Conservation (phyloP, 2,888 invertebrate genomes). For the Phortica magna region DNA sequence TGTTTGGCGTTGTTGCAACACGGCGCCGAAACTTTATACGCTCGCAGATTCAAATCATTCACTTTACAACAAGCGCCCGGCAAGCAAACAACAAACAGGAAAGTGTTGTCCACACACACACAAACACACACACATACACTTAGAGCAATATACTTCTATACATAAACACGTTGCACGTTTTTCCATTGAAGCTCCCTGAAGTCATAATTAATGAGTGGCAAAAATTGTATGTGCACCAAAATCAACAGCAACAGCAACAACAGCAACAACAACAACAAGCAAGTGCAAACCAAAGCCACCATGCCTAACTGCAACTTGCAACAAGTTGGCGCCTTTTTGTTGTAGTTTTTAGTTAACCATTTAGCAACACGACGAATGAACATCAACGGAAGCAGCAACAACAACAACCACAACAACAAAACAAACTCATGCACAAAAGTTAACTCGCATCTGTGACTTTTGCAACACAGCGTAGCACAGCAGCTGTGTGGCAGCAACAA, state of each 20-base stretch:
- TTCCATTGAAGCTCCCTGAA: slow-evolving; percentile 64
- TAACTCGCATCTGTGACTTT: slow-evolving; percentile 11
- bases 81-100: slow-evolving; percentile 14
- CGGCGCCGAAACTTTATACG: slow-evolving; percentile 56
- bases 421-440: not conserved
- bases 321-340: slow-evolving; percentile 26
- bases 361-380: slow-evolving; percentile 12
- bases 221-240: slow-evolving; percentile 3
- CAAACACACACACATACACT: not conserved
- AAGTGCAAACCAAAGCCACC: not conserved
- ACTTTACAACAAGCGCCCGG: slow-evolving; percentile 50
- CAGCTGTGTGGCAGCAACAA: not conserved
- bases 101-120: slow-evolving; percentile 26
- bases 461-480: slow-evolving; percentile 19
- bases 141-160: not conserved
- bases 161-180: slow-evolving; percentile 62
- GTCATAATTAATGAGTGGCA: slow-evolving; percentile 67
- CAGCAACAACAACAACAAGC: slow-evolving; percentile 44
- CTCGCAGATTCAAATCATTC: slow-evolving; percentile 65
- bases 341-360: slow-evolving; percentile 34
- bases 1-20: not conserved
- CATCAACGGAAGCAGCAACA: slow-evolving; percentile 36
- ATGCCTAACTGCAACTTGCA: not conserved
- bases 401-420: not conserved
- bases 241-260: slow-evolving; percentile 43